Evolutionary conservation across 1,140 invertebrate genomes (phyloP), one percentile per base, ranked within the genome.

Genomic region (Chrysoperla carnea): DNA sequence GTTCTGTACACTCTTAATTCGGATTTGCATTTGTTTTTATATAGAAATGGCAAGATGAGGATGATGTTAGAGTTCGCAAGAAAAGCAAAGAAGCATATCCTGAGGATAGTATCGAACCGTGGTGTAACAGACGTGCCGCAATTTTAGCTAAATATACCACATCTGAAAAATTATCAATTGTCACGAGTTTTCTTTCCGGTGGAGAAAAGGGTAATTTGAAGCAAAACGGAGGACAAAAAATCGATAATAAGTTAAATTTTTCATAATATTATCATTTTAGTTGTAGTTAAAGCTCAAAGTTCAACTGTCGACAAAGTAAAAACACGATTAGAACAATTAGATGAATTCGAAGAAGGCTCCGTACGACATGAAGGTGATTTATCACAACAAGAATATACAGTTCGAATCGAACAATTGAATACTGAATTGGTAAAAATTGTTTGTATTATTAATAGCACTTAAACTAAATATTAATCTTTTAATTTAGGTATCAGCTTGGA

Each of bases 291-390:
- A 63, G 72, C 79, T 29, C 78, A 82, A 53, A 78, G 75, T 36
- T 72, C 73, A 48, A 72, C 85, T n/a, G 80, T 84, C 44, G 87
- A 93, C 57, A 90, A 91, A 67, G 84, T 94, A 0, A 84, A 85
- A 62, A 85, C 83, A 57, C 74, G 89, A 37, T 60, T 96, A 40
- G 89, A 96, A 61, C 90, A 96, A 60, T 62, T 96, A 37, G 91
- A 96, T 71, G 85, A 92, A 52, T 87, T 92, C 67, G 90, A 95
- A 58, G 89, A 92, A 63, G 80, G 83, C 7, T 79, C 81, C 42
- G 72, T 90, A 31, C 76, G 81, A 53, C 86, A 90, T 66, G 82
- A 88, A 66, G 78, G 90, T 61, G 82, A 90, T 53, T 67, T 96
- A 29, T 83, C 81, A 6, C 91, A 95, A 58, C 80, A 91, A 55